These are phyloP conservation scores for Thera britannica DNA, from an alignment of 2,888 invertebrate species.

Conservation along the genomic window DNA sequence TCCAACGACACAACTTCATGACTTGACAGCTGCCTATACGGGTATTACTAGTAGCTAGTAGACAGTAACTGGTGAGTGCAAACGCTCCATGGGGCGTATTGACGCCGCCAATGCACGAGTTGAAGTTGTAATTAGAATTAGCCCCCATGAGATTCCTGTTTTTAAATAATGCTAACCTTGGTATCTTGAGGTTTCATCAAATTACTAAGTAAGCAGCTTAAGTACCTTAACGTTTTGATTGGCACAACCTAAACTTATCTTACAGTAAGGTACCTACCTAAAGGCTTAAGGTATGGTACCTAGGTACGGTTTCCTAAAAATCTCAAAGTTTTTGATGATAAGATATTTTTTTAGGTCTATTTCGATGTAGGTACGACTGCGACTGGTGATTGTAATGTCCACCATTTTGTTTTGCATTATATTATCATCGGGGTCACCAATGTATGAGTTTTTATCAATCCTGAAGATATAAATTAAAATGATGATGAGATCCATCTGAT, in stretches of 20 bases:
- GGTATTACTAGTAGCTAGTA: background rate
- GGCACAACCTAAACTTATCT: no score
- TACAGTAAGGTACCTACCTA: no score
- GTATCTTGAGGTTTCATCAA: background rate
- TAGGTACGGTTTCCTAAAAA: no score
- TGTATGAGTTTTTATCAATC: background rate
- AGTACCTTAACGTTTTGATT: no score
- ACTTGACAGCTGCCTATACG: background rate
- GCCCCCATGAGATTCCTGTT: conserved; percentile 58
- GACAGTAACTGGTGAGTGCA: conserved; percentile 19
- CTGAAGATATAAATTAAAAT: no score
- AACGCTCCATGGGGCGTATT: conserved; percentile 65
- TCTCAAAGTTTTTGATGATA: no score
- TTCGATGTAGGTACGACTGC: background rate
- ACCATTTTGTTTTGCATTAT: background rate
- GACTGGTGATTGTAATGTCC: background rate
- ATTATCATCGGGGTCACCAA: background rate
- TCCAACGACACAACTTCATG: no score
- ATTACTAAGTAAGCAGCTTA: background rate
- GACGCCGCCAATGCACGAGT: conserved; percentile 61
- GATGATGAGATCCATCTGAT: no score
- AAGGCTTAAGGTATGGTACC: no score
- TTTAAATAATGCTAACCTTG: conserved; percentile 43
- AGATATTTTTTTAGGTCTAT: no score
- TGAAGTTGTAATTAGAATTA: conserved; percentile 73